Evolutionary conservation across 1,140 invertebrate genomes (phyloP), one percentile per base, ranked within the genome.

Genomic region (Bathynomus jamesi): DNA sequence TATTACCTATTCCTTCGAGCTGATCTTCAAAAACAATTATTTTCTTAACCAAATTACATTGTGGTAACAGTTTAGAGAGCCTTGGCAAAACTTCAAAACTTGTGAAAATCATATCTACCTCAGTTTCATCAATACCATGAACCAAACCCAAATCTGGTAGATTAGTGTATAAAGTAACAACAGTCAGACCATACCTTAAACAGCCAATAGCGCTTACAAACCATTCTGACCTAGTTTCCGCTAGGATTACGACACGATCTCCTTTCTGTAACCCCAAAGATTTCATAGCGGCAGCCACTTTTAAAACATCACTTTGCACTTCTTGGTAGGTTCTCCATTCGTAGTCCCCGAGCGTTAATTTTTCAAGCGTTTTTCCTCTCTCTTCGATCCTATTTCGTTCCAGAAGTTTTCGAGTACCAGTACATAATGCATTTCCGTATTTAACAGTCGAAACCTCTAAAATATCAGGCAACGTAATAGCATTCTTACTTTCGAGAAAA

Each of bases 181-280:
- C 65, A 25, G 77, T 74, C 61, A 72, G 21, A 3, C 62, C 73
- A 62, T 71, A 70, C 10, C 80, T 80, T 46, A 85, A 81, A 67
- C 82, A 82, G 11, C 83, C 82, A 66, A 83, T 80, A 1, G 82
- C 82, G n/a, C 81, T 77, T n/a, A 84, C 80, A 76, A 84, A 81
- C 84, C 84, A 85, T 72, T 85, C 84, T 11, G 84, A 80, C 61
- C 83, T 78, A 4, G 84, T 85, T 71, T 85, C 85, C 10, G 83
- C 80, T 79, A 83, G 83, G 24, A 85, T 81, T 8, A 82, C 77
- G 10, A 84, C 74, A 30, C 81, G 81, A 53, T 80, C 76, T 21
- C 78, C 75, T 0, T 80, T 79, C 70, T 79, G 78, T 67, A 81
- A 76, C 17, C 82, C 83, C 27, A 84, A 69, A 27, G 31, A 63